A percentile compares a stretch with the other conserved stretches of the same genome.
Conservation (phyloP, 2,888 invertebrate species). For the Ormyrus nitidulus region DNA sequence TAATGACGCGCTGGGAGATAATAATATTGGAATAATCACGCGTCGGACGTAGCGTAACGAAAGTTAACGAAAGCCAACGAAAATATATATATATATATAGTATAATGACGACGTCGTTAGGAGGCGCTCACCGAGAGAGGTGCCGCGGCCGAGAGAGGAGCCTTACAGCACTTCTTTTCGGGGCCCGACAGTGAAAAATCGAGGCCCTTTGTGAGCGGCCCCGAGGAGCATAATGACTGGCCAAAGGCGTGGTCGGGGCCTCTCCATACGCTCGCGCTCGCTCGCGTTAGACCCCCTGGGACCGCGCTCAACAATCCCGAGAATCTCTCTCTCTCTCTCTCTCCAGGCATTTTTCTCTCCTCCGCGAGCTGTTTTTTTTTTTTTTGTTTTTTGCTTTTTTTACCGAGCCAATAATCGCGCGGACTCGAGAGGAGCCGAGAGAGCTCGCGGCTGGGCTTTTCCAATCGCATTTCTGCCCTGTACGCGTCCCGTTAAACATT, state of each 20-base stretch:
- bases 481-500: too few species aligned
- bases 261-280: too few species aligned
- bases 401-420: too few species aligned
- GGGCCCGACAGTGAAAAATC: slow-evolving; percentile 29
- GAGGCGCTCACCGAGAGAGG: too few species aligned
- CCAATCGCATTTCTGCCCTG: too few species aligned
- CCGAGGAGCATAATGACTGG: slow-evolving; percentile 14
- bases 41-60: too few species aligned
- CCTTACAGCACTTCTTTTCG: neutral
- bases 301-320: slow-evolving; percentile 25
- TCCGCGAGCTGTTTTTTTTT: neutral
- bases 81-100: too few species aligned
- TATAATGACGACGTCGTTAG: slow-evolving; percentile 27
- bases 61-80: too few species aligned
- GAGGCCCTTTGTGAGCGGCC: slow-evolving; percentile 17
- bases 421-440: too few species aligned
- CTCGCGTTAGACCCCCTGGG: slow-evolving; percentile 44
- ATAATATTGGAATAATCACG: neutral
- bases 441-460: too few species aligned
- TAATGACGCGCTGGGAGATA: neutral
- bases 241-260: slow-evolving; percentile 38
- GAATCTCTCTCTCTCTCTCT: slow-evolving; percentile 21
- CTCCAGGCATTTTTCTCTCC: slow-evolving; percentile 42
- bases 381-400: neutral
- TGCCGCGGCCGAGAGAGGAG: neutral